Percentiles rank a stretch among this genome's conserved stretches.
These are phyloP conservation scores for Tor tambroides DNA, from an alignment of 2,113 vertebrate species.

Conservation along the genomic window DNA sequence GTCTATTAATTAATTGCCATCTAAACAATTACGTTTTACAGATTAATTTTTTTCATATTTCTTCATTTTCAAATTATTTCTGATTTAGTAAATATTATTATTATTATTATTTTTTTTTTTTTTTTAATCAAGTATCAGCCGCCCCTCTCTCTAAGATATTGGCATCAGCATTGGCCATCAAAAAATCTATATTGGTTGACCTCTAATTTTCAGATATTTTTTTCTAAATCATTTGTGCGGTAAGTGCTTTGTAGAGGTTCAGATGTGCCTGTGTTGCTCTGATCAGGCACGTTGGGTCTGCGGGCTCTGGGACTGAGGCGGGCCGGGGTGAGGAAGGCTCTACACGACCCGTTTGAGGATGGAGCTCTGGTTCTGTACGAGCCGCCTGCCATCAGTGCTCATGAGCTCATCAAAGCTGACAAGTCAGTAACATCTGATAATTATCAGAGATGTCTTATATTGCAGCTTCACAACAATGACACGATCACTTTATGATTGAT, in stretches of 20 bases:
- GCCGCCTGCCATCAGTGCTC: conserved; percentile 83
- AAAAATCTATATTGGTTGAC: too few species aligned
- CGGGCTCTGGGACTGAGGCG: conserved; percentile 88
- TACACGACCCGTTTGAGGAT: conserved; percentile 93
- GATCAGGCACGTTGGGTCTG: conserved; percentile 84
- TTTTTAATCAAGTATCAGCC: too few species aligned
- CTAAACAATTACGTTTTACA: background rate
- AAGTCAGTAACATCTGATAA: conserved; percentile 79
- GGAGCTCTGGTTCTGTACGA: conserved; percentile 91
- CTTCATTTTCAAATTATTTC: too few species aligned
- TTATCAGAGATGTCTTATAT: background rate
- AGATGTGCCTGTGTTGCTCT: background rate
- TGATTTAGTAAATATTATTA: too few species aligned
- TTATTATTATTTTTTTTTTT: too few species aligned
- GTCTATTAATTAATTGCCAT: background rate
- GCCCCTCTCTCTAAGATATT: too few species aligned
- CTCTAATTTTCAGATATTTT: too few species aligned
- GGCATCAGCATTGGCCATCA: too few species aligned
- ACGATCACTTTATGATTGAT: background rate
- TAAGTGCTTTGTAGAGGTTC: background rate
- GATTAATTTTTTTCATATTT: too few species aligned
- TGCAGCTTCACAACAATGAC: background rate
- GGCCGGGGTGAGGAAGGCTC: conserved; percentile 83
- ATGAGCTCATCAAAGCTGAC: conserved; percentile 92
- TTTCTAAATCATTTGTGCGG: background rate